These are phyloP conservation scores for Panopea generosa DNA, from an alignment of 2,888 invertebrate species.

Conservation along the genomic window DNA sequence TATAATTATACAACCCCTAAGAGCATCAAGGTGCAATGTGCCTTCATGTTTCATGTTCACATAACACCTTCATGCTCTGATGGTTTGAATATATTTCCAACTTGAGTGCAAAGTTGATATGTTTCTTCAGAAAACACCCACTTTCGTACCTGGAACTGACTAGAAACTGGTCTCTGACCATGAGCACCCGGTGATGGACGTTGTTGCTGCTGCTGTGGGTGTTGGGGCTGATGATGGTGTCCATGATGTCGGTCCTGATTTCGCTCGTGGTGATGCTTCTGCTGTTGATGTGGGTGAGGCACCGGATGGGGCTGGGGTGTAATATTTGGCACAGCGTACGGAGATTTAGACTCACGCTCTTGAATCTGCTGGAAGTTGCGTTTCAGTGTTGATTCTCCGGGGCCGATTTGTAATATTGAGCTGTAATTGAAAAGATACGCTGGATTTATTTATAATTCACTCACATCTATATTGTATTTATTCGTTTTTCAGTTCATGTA, in stretches of 20 bases:
- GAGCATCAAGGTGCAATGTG: no score
- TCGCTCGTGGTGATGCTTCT: slow-evolving; percentile 79
- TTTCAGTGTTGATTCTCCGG: slow-evolving; percentile 97
- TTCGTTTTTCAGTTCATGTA: no score
- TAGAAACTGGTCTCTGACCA: slow-evolving; percentile 66
- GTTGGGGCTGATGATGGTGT: slow-evolving; percentile 67
- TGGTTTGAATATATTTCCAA: no score
- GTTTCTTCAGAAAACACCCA: no score
- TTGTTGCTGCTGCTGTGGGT: slow-evolving; percentile 64
- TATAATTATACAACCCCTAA: no score
- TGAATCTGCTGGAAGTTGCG: slow-evolving; percentile 99
- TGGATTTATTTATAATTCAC: no score
- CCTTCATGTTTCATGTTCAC: no score
- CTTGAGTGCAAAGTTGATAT: no score
- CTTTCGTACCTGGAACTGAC: slow-evolving; percentile 63
- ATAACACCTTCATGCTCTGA: no score
- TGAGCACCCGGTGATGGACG: slow-evolving; percentile 44
- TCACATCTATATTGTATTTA: no score
- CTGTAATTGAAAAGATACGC: slow-evolving; percentile 69
- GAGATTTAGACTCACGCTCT: slow-evolving; percentile 81
- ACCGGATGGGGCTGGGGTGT: slow-evolving; percentile 56
- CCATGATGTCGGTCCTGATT: slow-evolving; percentile 88
- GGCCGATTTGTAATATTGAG: slow-evolving; percentile 93
- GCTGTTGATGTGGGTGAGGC: slow-evolving; percentile 85
- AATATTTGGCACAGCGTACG: slow-evolving; percentile 60